Evolutionary conservation across 2,888 invertebrate species (phyloP), one percentile per base, ranked within the genome.

Genomic region (Apodemia duryi): DNA sequence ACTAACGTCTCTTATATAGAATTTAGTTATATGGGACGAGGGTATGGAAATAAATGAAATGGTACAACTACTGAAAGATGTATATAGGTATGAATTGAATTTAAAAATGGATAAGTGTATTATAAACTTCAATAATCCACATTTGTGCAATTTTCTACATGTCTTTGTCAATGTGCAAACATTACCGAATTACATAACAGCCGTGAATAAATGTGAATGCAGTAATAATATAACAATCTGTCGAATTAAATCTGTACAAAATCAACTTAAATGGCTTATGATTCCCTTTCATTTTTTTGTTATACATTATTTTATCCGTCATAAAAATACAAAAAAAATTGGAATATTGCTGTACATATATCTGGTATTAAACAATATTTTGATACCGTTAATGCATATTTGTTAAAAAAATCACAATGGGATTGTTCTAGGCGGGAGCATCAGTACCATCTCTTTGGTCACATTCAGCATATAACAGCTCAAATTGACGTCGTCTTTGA

Each of bases 171-270:
- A 82, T 83, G 82, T 84, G 80, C 80, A 78, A 81, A 77, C 78
- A 74, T 75, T 83, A 84, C 88, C 88, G 88, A 89, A 88, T 90
- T 85, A 81, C 83, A 82, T 80, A 84, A 80, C 79, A 82, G 86
- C 76, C 79, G 85, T 81, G 81, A 80, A 77, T 78, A 77, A 77
- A 85, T 90, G 89, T 91, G 88, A 87, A 86, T 78, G 84, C 88
- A 88, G 84, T 87, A 83, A 84, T 84, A 88, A 86, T 88, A 86
- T 87, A 84, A 87, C 87, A 87, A 82, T 88, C 88, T 88, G 86
- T 88, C 88, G 84, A 89, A 90, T 90, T 90, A 91, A 91, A 90
- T 90, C 90, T 91, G 90, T 90, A 91, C 89, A 91, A 90, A 90
- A 90, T 77, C 79, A 86, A 82, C 69, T 71, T 86, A 66, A 82